Conservation (phyloP, 35 echinoderm and acorn worm species). For the Eucidaris tribuloides region DNA sequence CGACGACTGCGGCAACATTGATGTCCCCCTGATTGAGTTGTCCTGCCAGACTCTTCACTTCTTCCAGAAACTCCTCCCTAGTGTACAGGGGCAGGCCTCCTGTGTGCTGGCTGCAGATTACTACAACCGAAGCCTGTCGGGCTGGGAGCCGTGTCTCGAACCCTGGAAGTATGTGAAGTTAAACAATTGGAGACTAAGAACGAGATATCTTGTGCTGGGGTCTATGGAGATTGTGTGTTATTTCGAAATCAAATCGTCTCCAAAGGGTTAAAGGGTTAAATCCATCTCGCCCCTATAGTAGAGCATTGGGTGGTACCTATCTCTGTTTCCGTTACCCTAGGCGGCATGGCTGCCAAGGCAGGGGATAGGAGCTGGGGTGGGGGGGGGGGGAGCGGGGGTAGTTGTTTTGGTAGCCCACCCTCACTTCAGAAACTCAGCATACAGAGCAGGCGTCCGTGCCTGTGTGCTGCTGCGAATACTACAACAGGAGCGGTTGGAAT, state of each 20-base stretch:
- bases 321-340: too few relatives aligned
- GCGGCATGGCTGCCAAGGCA: too few relatives aligned
- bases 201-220: too few relatives aligned
- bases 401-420: conserved; percentile 78
- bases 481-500: conserved; percentile 16
- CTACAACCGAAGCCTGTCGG: conserved; percentile 86
- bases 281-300: too few relatives aligned
- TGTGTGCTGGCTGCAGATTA: conserved; percentile 74
- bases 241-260: too few relatives aligned
- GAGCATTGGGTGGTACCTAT: too few relatives aligned
- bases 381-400: too few relatives aligned
- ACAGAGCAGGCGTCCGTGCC: conserved; percentile 56
- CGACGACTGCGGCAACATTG: conserved; percentile 87
- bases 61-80: conserved; percentile 78
- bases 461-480: conserved; percentile 78
- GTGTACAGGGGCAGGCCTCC: conserved; percentile 64
- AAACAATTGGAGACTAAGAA: too few relatives aligned
- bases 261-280: too few relatives aligned
- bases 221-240: too few relatives aligned
- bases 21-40: conserved; percentile 86
- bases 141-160: conserved; percentile 95
- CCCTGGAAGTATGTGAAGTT: conserved; percentile 98
- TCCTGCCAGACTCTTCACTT: conserved; percentile 80
- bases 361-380: too few relatives aligned
- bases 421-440: too few relatives aligned